Conservation (phyloP, 2,797 vertebrate species). For the Zalophus californianus region DNA sequence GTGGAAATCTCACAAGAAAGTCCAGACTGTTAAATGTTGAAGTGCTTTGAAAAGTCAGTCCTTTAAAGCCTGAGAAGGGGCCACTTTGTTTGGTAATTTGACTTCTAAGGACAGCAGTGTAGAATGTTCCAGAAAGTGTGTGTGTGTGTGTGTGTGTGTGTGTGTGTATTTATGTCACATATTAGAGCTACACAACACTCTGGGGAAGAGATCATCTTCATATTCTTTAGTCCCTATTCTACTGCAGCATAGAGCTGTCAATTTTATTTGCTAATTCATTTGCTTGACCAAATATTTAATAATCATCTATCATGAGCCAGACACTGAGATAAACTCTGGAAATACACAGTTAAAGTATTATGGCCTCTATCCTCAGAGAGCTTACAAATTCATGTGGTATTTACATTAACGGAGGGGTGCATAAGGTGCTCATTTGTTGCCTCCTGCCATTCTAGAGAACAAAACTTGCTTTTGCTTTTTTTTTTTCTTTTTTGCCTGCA, state of each 20-base stretch:
- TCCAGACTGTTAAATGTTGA: not conserved
- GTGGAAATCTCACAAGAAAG: not conserved
- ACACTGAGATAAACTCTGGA: not conserved
- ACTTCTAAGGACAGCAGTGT: not conserved
- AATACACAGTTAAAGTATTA: not conserved
- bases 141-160: not conserved
- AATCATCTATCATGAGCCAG: not conserved
- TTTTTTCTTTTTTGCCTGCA: not conserved
- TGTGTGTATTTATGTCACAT: not conserved
- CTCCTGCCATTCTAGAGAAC: not conserved
- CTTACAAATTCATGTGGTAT: not conserved
- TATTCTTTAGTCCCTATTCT: not conserved
- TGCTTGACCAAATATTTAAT: conserved; percentile 37
- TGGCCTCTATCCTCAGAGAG: not conserved
- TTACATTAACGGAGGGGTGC: not conserved
- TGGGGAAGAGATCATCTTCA: not conserved
- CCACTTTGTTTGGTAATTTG: not conserved
- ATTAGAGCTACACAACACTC: not conserved
- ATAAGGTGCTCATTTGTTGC: not conserved
- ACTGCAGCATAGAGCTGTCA: not conserved
- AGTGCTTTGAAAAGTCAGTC: not conserved
- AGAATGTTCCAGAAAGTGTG: not conserved
- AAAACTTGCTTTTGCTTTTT: not conserved
- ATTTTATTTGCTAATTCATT: conserved; percentile 51
- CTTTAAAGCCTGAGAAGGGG: not conserved